Conservation (phyloP, 2,113 vertebrate genomes). For the Paramisgurnus dabryanus region DNA sequence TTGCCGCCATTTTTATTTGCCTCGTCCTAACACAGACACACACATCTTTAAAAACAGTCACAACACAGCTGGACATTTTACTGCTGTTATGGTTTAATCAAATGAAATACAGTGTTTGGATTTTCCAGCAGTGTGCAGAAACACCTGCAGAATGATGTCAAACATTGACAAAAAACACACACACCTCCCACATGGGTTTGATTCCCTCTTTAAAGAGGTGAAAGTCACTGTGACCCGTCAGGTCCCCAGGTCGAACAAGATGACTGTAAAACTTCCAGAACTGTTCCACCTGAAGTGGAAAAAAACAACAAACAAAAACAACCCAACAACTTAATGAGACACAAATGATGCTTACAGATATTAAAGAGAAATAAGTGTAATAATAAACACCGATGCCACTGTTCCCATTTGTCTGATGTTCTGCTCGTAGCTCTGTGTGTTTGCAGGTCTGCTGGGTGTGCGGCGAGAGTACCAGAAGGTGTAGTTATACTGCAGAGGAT, state of each 20-base stretch:
- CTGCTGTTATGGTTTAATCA: no score
- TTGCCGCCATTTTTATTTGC: conserved; percentile 75
- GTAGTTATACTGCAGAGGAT: conserved; percentile 77
- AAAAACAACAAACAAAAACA: neutral
- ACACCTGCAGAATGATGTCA: no score
- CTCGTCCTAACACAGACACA: conserved; percentile 65
- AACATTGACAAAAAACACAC: conserved; percentile 7
- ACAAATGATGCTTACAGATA: conserved; percentile 13
- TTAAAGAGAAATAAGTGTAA: neutral
- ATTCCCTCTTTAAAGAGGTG: conserved; percentile 74
- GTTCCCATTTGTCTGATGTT: conserved; percentile 76
- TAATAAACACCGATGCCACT: conserved; percentile 66
- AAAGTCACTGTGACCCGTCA: conserved; percentile 76
- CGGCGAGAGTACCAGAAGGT: conserved; percentile 77
- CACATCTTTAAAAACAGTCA: neutral
- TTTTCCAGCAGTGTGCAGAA: no score
- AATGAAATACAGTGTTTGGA: no score
- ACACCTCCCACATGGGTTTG: conserved; percentile 71
- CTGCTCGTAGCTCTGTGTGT: conserved; percentile 76
- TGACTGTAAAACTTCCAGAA: conserved; percentile 80
- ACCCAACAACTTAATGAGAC: neutral
- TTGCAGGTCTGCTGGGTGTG: conserved; percentile 71
- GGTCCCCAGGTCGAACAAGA: conserved; percentile 72
- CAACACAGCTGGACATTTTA: no score
- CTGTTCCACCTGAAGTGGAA: conserved; percentile 72